Base-by-base conservation (phyloP, 2,113 vertebrate genomes). In the Corythornis vintsioides region DNA sequence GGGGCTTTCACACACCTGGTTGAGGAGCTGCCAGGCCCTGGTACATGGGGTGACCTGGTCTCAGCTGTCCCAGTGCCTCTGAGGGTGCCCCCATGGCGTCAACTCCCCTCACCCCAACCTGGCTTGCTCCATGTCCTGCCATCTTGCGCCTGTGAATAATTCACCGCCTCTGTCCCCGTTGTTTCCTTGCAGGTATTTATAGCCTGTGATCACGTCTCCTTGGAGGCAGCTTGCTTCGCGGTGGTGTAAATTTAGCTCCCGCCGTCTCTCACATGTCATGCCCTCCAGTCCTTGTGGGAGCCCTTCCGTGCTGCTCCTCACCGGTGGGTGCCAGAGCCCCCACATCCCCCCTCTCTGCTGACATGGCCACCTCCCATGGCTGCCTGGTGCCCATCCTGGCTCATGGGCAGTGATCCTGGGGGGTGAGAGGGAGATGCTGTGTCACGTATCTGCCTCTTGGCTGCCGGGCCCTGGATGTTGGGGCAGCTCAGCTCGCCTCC, bases 101-200 rank as follows among this genome's bases (percentile, higher is more conserved):
- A 9, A 16, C 70, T 63, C 10, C 56, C 43, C 53, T 47, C 47
- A 29, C 73, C 47, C 35, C 2, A 3, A 84, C 78, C 47, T 4
- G 82, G 40, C 83, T 86, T 5, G 16, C 70, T 88, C 60, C 6
- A 0, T 59, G 86, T 31, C 86, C 93, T 89, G 86, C 93, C 93
- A 90, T 92, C 86, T 71, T 88, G 81, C 8, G 43, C 89, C 89
- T 11, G 91, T 96, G 93, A 95, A 96, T 94, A 92, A 95, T 96
- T 96, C 94, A 96, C 93, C 25, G 61, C 66, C 78, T 59, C 89
- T 60, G 87, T 86, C 91, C 91, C 91, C 29, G 87, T 82, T 93
- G 94, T 95, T 95, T 95, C 91, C 93, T 91, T 11, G 89, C 93
- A 94, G 95, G 95, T 96, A 96, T 95, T 96, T 96, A 95, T 96